Conservation (phyloP, 2,888 invertebrate genomes). For the Protophormia terraenovae region DNA sequence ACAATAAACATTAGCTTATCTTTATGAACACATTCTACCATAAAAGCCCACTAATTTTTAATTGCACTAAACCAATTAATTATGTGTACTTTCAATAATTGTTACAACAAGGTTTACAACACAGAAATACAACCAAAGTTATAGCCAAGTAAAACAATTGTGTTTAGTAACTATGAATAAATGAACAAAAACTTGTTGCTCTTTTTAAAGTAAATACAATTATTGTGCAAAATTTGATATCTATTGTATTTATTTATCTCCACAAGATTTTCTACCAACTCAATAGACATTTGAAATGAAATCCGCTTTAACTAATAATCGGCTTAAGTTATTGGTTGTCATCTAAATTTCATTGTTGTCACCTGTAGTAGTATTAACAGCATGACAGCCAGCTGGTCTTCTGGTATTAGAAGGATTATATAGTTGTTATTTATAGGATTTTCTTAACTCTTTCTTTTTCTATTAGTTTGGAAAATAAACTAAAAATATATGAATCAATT, state of each 20-base stretch:
- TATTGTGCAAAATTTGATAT: too few species aligned
- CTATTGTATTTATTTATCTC: background rate
- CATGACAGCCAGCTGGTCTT: background rate
- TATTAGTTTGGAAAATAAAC: background rate
- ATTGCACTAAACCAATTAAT: too few species aligned
- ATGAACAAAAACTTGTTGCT: background rate
- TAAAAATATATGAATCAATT: background rate
- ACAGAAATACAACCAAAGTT: too few species aligned
- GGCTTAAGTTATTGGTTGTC: conserved; percentile 34
- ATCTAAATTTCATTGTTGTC: conserved; percentile 23
- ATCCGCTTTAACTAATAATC: conserved; percentile 30
- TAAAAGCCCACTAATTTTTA: too few species aligned
- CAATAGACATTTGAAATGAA: background rate
- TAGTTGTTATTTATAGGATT: background rate
- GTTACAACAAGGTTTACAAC: too few species aligned
- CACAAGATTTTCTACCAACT: background rate
- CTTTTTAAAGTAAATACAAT: background rate
- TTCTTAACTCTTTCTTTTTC: background rate
- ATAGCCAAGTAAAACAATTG: background rate
- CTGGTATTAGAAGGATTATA: background rate
- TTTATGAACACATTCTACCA: too few species aligned
- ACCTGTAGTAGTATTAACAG: conserved; percentile 19
- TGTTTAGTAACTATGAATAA: background rate
- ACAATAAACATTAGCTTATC: too few species aligned
- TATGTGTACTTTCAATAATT: too few species aligned